Evolutionary conservation across 2,888 invertebrate species (phyloP).

Genomic region (Brenthis hecate): DNA sequence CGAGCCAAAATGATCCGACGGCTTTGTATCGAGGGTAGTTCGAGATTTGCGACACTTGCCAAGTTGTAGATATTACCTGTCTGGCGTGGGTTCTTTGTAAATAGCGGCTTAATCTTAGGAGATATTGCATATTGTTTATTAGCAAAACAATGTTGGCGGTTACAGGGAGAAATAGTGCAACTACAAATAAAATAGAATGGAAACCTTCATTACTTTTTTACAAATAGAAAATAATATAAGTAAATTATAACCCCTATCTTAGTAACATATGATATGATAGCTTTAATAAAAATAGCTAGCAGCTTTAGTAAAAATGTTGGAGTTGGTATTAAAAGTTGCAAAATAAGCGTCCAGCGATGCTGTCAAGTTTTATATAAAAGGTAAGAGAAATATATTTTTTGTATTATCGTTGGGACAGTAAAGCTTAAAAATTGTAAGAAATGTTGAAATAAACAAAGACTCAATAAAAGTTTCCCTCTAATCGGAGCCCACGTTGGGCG

Average conservation of each 20-base stretch:
- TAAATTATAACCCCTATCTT: too few relatives aligned
- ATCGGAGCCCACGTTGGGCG: constrained; percentile 35
- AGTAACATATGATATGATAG: too few relatives aligned
- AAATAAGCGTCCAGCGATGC: too few relatives aligned
- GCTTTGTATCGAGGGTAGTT: constrained; percentile 36
- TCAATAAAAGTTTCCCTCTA: constrained; percentile 28
- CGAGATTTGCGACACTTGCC: constrained; percentile 36
- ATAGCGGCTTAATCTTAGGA: constrained; percentile 23
- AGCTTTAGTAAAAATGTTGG: too few relatives aligned
- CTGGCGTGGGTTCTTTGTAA: constrained; percentile 26
- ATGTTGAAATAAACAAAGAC: constrained; percentile 22
- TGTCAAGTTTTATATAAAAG: neutral
- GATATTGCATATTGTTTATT: constrained; percentile 20
- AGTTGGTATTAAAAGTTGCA: too few relatives aligned
- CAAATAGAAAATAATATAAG: too few relatives aligned
- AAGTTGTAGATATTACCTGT: constrained; percentile 32
- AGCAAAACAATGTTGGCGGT: neutral
- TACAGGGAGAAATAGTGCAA: too few relatives aligned
- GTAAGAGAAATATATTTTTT: neutral
- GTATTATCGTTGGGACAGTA: neutral
- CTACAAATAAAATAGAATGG: too few relatives aligned
- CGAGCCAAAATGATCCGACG: constrained; percentile 35
- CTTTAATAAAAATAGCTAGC: too few relatives aligned
- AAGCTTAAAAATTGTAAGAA: constrained; percentile 14
- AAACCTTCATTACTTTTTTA: too few relatives aligned